phyloP scores from a whole-genome alignment of 2,113 vertebrate species.

The Cyphomyrus discorhynchus region DNA sequence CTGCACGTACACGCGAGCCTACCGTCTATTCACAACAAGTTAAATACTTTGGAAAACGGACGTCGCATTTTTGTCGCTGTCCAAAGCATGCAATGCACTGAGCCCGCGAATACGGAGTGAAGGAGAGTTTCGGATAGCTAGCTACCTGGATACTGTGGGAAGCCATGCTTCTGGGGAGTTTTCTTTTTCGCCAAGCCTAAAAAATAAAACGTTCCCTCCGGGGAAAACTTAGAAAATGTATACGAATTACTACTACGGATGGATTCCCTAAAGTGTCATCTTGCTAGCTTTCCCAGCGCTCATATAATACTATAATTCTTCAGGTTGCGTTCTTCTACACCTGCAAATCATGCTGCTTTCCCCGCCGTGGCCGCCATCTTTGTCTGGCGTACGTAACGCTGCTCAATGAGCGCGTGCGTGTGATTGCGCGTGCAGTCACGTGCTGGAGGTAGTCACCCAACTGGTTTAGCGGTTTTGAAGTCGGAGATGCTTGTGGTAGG shows the following conservation, averaged over 20 bases:
- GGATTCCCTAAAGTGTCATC: conserved; percentile 50
- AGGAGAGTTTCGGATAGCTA: conserved; percentile 34
- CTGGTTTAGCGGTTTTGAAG: not conserved
- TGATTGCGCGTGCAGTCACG: conserved; percentile 25
- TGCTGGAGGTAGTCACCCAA: conserved; percentile 2
- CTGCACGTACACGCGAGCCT: not conserved
- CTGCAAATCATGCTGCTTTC: conserved; percentile 61
- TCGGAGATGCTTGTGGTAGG: not conserved
- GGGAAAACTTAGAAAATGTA: conserved; percentile 40
- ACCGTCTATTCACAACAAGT: not conserved
- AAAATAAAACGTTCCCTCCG: conserved; percentile 45
- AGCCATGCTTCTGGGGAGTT: conserved; percentile 70
- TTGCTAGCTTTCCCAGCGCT: conserved; percentile 45
- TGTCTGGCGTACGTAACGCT: conserved; percentile 42
- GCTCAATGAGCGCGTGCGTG: conserved; percentile 3
- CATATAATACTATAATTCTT: conserved; percentile 43
- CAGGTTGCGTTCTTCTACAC: conserved; percentile 45
- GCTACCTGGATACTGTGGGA: conserved; percentile 68
- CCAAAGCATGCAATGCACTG: not conserved
- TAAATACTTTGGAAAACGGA: not conserved
- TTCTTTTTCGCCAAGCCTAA: conserved; percentile 49
- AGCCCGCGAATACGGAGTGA: not conserved
- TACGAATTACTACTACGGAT: conserved; percentile 40
- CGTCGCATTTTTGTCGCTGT: not conserved
- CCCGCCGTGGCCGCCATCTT: conserved; percentile 66